These are phyloP conservation scores for Dasyurus viverrinus DNA, from an alignment of 2,113 vertebrate genomes.

Conservation along the genomic window DNA sequence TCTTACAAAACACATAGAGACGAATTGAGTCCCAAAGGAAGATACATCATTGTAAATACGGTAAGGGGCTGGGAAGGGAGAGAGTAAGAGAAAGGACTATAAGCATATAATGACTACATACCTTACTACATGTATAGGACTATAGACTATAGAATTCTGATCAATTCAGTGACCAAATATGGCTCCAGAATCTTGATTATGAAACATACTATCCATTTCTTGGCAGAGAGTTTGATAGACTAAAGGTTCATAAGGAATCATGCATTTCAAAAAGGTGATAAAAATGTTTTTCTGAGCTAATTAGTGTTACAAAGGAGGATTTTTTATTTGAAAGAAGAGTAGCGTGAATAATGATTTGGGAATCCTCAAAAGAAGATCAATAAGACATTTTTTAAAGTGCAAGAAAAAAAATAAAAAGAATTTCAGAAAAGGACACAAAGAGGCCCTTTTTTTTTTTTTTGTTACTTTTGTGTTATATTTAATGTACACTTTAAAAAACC, in stretches of 20 bases:
- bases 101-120: neutral
- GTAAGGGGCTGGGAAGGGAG: too few species aligned
- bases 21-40: neutral
- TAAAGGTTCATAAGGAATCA: neutral
- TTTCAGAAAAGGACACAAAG: neutral
- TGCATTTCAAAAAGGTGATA: neutral
- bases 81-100: neutral
- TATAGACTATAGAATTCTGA: neutral
- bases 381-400: neutral
- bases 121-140: neutral
- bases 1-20: neutral
- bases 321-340: neutral
- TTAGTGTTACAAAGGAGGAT: neutral
- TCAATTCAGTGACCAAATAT: neutral
- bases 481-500: neutral
- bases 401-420: neutral
- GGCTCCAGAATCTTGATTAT: neutral
- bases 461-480: neutral
- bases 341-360: neutral
- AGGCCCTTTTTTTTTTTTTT: neutral
- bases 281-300: neutral
- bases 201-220: neutral
- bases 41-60: neutral
- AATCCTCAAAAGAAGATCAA: neutral
- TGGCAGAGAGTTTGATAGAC: neutral